phyloP scores from a whole-genome alignment of 1,140 invertebrate species.

The Cyrtorhinus lividipennis region DNA sequence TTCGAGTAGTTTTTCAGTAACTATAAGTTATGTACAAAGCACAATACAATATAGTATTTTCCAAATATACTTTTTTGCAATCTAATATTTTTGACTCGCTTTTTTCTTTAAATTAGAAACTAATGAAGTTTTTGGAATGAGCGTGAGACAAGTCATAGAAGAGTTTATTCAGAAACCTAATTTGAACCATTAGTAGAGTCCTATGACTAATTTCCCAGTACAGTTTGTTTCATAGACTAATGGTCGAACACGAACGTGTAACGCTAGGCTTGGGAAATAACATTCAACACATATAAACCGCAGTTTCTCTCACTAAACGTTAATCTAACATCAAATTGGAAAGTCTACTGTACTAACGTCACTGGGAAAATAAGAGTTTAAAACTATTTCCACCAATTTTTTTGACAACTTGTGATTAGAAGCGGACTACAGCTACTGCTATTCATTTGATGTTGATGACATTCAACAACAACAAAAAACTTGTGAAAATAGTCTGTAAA shows the following conservation, averaged over 20 bases:
- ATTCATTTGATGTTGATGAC: too few relatives aligned
- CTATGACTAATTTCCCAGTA: not conserved
- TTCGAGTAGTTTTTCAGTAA: not conserved
- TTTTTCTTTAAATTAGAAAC: not conserved
- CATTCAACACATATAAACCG: not conserved
- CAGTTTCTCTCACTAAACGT: not conserved
- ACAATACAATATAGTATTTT: not conserved
- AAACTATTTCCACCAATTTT: too few relatives aligned
- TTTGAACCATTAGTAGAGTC: not conserved
- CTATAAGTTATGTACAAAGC: not conserved
- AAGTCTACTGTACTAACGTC: not conserved
- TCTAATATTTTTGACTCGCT: not conserved
- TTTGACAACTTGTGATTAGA: too few relatives aligned
- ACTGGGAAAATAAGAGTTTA: too few relatives aligned
- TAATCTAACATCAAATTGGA: not conserved
- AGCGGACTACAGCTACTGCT: too few relatives aligned
- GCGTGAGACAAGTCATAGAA: not conserved
- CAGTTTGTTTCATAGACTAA: not conserved
- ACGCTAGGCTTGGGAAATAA: not conserved
- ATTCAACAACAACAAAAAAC: too few relatives aligned
- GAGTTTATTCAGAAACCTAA: not conserved
- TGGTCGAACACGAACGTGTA: not conserved
- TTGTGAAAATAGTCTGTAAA: too few relatives aligned
- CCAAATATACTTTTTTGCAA: too few relatives aligned
- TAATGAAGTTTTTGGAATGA: conserved; percentile 1